Base-by-base conservation (phyloP, 2,113 vertebrate genomes). In the Peromyscus californicus region DNA sequence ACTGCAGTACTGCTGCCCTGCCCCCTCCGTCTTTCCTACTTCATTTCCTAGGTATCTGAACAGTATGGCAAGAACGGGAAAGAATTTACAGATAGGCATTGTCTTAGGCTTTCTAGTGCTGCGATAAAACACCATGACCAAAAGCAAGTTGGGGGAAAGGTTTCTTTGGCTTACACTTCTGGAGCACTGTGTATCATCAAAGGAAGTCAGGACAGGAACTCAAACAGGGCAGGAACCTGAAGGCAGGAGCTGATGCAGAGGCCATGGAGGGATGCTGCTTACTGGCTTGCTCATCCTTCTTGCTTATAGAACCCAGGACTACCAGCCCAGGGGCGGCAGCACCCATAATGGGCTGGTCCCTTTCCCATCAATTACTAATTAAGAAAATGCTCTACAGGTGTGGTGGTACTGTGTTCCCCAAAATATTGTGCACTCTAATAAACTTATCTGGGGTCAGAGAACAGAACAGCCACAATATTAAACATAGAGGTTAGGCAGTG, bases 71-170 rank as follows among this genome's bases (percentile, higher is more conserved):
- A 5, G 24, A 91, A 19, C 26, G 17, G 39, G 87, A 93, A 39
- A n/a, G 33, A 95, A 95, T 94, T 78, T 63, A 90, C 65, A 95
- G n/a, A 91, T 79, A 29, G 12, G 39, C 86, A 83, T n/a, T 12
- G 5, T n/a, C 54, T 57, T 59, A 15, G 10, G 33, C 36, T 82
- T 59, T 59, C 79, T 82, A 82, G n/a, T 5, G 12, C 11, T 39
- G 21, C 11, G 21, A 82, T n/a, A 24, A 59, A 45, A 82, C 33
- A 82, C 54, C 33, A 59, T 7, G 19, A 82, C 79, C 39, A 57
- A 54, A 54, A 80, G 31, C 17, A 80, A 36, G 51, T 21, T 80
- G 31, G 78, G 9, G n/a, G 36, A 57, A 57, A 10, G 31, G 19
- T 57, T 80, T 26, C 26, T 83, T 61, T 83, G 80, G 36, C 80